Evolutionary conservation across 1,140 invertebrate genomes (phyloP).

Genomic region (Epicauta chinensis): DNA sequence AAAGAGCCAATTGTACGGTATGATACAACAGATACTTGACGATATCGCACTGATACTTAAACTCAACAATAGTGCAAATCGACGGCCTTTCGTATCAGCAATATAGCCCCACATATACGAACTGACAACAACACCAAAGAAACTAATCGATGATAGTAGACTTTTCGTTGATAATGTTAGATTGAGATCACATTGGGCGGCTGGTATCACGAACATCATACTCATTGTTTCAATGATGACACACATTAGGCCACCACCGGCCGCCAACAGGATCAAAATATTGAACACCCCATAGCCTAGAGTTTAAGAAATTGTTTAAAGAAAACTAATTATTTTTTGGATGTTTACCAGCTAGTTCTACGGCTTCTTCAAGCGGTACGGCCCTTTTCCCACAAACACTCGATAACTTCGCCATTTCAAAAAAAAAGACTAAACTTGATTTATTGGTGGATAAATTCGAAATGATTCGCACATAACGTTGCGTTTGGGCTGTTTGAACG

Average conservation of each 20-base stretch:
- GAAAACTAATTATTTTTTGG: background rate
- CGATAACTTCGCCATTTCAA: too few species aligned
- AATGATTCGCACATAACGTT: too few species aligned
- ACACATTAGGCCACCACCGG: slow-evolving; percentile 38
- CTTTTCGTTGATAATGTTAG: slow-evolving; percentile 36
- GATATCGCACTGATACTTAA: slow-evolving; percentile 52
- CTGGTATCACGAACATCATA: slow-evolving; percentile 41
- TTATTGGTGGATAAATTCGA: too few species aligned
- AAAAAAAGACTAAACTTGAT: too few species aligned
- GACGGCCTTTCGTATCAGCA: slow-evolving; percentile 38
- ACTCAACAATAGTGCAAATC: slow-evolving; percentile 51
- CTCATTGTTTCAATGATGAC: slow-evolving; percentile 40
- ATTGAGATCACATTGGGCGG: slow-evolving; percentile 42
- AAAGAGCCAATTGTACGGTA: slow-evolving; percentile 53
- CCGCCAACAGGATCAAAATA: slow-evolving; percentile 31
- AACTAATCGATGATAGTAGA: slow-evolving; percentile 36
- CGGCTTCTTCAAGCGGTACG: slow-evolving; percentile 8
- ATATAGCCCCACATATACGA: slow-evolving; percentile 42
- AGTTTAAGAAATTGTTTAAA: slow-evolving; percentile 2
- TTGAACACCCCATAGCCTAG: slow-evolving; percentile 41
- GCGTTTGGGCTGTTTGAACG: too few species aligned
- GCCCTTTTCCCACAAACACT: too few species aligned
- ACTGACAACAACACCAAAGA: slow-evolving; percentile 38
- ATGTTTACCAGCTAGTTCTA: slow-evolving; percentile 13
- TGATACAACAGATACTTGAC: slow-evolving; percentile 52